A percentile compares a stretch with the other conserved stretches of the same genome.
Evolutionary conservation across 2,888 invertebrate genomes (phyloP).

Genomic region (Heteromurus nitidus): DNA sequence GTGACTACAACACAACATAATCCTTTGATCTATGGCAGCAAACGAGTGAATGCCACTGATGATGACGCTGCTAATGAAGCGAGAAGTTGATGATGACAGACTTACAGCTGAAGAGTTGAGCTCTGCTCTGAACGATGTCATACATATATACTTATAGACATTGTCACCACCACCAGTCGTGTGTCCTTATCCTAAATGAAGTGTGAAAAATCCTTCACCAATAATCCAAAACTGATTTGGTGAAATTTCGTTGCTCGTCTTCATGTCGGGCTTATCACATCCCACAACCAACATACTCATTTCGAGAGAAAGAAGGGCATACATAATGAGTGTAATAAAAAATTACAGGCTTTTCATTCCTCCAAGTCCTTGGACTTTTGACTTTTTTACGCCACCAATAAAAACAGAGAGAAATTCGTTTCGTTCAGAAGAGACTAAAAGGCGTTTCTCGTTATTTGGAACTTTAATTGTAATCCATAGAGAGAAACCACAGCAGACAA

Average conservation of each 20-base stretch:
- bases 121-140: background rate
- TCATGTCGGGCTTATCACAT: slow-evolving; percentile 2
- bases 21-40: background rate
- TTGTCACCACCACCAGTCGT: background rate
- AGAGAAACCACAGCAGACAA: no score
- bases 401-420: no score
- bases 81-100: slow-evolving; percentile 3
- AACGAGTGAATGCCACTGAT: background rate
- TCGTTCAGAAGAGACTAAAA: no score
- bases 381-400: no score
- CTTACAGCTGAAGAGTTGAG: background rate
- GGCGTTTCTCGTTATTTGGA: no score
- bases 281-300: no score
- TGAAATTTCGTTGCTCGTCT: background rate
- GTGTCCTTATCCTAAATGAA: slow-evolving; percentile 50
- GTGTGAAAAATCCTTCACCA: slow-evolving; percentile 52
- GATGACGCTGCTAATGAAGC: slow-evolving; percentile 20
- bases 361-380: slow-evolving; percentile 36
- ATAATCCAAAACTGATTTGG: background rate
- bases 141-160: slow-evolving; percentile 2
- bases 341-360: background rate
- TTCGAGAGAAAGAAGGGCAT: no score
- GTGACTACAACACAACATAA: no score
- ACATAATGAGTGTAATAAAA: no score
- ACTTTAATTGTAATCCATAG: no score